Base-by-base conservation (phyloP, 1,140 invertebrate genomes). In the Brachionus calyciflorus region DNA sequence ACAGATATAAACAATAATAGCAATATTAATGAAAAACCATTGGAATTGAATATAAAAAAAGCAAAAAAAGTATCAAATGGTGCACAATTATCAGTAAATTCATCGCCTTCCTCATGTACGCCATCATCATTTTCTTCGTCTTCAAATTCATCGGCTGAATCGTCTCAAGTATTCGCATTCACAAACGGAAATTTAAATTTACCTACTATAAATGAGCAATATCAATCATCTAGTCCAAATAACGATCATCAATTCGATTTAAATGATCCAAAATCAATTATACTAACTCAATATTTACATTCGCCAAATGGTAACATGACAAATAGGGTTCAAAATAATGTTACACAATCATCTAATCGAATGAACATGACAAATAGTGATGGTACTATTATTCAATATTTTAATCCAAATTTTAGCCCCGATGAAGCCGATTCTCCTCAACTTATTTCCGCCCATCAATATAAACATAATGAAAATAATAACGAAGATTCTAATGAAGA, bases 91-190 rank as follows among this genome's bases (percentile, higher is more conserved):
- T 65, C 60, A 24, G 60, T 65, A 5, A 65, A 65, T 44, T 65
- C 60, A 21, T 65, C 60, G 28, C 60, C 60, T 1, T 65, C 60
- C 24, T 65, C 60, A 4, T 65, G 60, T 37, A 65, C 60, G 24
- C 60, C 60, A 44, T 65, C 60, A 2, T 65, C 60, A 44, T 65
- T 65, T 24, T 65, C 60, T 19, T 65, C 60, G 28, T 65, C 60
- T 21, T 44, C 37, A 21, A 65, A 41, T 24, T 65, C 60, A 5
- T 44, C 37, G 33, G 33, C 60, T 41, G 60, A 65, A 21, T 65
- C 60, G 19, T 65, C 60, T 24, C 60, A 65, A 44, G 24, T 65
- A 24, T 65, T 65, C 37, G 30, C 55, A 65, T 65, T 65, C 14
- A 19, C 37, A 24, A 46, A 19, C 10, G 60, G 40, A 44, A 44